Evolutionary conservation across 2,797 vertebrate genomes (phyloP).

Genomic region (Neosilurus hyrtlii): DNA sequence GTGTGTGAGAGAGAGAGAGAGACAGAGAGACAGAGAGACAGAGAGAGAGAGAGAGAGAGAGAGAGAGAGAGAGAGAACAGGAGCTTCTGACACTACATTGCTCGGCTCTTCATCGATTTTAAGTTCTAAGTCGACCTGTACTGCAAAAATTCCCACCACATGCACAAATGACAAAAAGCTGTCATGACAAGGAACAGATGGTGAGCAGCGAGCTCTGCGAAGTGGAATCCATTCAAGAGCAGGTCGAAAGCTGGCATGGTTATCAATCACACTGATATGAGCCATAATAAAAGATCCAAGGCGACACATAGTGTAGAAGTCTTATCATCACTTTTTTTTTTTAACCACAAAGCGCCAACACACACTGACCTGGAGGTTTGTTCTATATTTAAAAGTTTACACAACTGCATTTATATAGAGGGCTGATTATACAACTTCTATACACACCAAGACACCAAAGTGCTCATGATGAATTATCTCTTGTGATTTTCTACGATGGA

Average conservation of each 20-base stretch:
- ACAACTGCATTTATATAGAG: neutral
- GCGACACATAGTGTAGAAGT: neutral
- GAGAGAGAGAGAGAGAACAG: slow-evolving; percentile 14
- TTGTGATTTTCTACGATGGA: neutral
- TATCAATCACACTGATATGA: slow-evolving; percentile 37
- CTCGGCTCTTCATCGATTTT: slow-evolving; percentile 10
- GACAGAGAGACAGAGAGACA: slow-evolving; percentile 11
- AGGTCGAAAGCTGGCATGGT: slow-evolving; percentile 20
- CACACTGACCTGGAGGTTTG: neutral
- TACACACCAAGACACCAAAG: neutral
- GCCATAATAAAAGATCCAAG: slow-evolving; percentile 31
- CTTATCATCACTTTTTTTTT: slow-evolving; percentile 12
- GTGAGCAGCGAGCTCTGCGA: slow-evolving; percentile 9
- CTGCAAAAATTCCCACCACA: slow-evolving; percentile 18
- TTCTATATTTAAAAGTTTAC: slow-evolving; percentile 2
- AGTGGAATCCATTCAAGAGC: slow-evolving; percentile 26
- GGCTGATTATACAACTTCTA: neutral
- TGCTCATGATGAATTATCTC: neutral
- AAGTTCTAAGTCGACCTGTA: slow-evolving; percentile 17
- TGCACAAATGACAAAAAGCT: slow-evolving; percentile 17
- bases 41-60: slow-evolving; percentile 14
- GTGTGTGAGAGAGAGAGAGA: slow-evolving; percentile 12
- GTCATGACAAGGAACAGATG: slow-evolving; percentile 35
- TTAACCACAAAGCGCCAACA: neutral
- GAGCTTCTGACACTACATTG: neutral